Percentiles rank a stretch among this genome's conserved stretches.
Evolutionary conservation across 2,113 vertebrate genomes (phyloP).

Genomic region (Eclectus roratus): DNA sequence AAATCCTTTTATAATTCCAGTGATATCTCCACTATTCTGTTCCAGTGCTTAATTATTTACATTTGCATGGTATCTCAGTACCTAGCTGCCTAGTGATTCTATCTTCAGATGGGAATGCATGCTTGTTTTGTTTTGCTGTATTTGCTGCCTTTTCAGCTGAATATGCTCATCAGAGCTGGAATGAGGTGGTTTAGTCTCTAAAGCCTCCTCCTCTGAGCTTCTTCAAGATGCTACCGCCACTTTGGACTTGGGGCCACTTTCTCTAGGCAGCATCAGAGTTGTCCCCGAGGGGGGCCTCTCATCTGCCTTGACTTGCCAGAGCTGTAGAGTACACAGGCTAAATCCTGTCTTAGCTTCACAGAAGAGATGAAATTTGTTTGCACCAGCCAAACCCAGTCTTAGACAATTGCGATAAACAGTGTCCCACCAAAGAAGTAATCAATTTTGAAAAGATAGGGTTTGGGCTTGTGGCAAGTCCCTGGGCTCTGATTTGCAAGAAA

Average conservation of each 20-base stretch:
- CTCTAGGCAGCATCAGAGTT: background rate
- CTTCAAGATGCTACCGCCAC: background rate
- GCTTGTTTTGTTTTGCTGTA: background rate
- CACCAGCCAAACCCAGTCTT: constrained; percentile 13
- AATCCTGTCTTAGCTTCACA: background rate
- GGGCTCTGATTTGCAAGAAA: constrained; percentile 18
- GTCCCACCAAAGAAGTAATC: constrained; percentile 16
- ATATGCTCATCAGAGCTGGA: background rate
- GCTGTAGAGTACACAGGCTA: background rate
- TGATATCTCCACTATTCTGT: background rate
- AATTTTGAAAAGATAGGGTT: constrained; percentile 34
- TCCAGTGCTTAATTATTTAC: background rate
- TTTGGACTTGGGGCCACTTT: background rate
- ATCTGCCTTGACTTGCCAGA: background rate
- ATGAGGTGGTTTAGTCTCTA: background rate
- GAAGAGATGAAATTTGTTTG: background rate
- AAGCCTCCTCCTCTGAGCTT: background rate
- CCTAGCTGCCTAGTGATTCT: background rate
- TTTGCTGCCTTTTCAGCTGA: background rate
- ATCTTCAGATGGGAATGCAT: background rate
- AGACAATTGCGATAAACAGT: background rate
- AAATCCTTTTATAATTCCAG: background rate
- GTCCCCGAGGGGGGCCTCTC: fast-evolving
- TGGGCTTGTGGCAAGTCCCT: constrained; percentile 57
- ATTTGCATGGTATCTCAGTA: background rate